Percentiles rank a stretch among this genome's conserved stretches.
Evolutionary conservation across 1,140 invertebrate genomes (phyloP).

Genomic region (Caenorhabditis tropicalis): DNA sequence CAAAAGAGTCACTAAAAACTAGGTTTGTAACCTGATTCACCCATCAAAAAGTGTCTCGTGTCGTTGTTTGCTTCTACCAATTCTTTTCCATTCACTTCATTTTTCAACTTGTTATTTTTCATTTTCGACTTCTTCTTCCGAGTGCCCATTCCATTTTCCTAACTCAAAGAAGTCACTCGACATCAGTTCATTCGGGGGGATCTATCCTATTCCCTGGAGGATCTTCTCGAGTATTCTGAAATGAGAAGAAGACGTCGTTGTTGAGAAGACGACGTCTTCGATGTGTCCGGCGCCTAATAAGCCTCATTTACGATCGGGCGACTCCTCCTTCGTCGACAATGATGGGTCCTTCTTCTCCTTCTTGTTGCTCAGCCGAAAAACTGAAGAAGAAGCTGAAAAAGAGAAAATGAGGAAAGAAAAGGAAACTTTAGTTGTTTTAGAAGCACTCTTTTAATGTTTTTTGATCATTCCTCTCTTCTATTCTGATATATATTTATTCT

Average conservation of each 20-base stretch:
- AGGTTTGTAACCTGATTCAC: slow-evolving; percentile 37
- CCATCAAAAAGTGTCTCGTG: slow-evolving; percentile 30
- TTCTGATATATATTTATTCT: background rate
- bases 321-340: background rate
- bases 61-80: background rate
- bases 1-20: background rate
- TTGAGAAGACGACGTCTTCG: background rate
- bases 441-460: slow-evolving; percentile 24
- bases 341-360: slow-evolving; percentile 31
- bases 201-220: background rate
- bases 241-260: slow-evolving; percentile 1
- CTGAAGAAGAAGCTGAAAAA: background rate
- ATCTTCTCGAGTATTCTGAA: background rate
- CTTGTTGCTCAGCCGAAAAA: too few relatives aligned
- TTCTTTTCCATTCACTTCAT: background rate
- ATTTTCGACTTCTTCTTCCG: background rate
- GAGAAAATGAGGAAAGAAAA: background rate
- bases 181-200: slow-evolving; percentile 23
- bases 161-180: background rate
- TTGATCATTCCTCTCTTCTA: background rate
- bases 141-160: slow-evolving; percentile 23
- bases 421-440: slow-evolving; percentile 12
- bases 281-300: slow-evolving; percentile 35
- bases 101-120: slow-evolving; percentile 41
- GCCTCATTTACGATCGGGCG: slow-evolving; percentile 36